Evolutionary conservation across 2,113 vertebrate species (phyloP).

Genomic region (Podilymbus podiceps): DNA sequence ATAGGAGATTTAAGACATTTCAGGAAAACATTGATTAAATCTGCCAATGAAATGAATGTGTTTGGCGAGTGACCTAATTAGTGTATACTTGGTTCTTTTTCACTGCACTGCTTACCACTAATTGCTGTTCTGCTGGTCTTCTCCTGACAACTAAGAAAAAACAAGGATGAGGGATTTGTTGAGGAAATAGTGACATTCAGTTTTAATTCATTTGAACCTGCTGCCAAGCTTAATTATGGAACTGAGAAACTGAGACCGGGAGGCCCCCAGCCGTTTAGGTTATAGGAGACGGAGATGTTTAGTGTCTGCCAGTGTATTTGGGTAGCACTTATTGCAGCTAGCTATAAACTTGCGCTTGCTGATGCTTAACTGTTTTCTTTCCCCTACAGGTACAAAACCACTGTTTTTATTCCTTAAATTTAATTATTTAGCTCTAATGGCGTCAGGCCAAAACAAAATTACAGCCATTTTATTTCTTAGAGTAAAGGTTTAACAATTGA

Average conservation of each 20-base stretch:
- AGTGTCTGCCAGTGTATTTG: constrained; percentile 21
- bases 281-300: constrained; percentile 4
- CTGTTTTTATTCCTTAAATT: not conserved
- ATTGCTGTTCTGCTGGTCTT: constrained; percentile 75
- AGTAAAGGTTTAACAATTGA: constrained; percentile 5
- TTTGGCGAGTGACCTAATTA: constrained; percentile 80
- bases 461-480: constrained; percentile 16
- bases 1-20: constrained; percentile 69
- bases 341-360: constrained; percentile 31
- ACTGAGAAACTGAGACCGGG: constrained; percentile 44
- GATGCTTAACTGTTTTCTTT: constrained; percentile 37
- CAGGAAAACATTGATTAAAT: constrained; percentile 77
- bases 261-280: constrained; percentile 55
- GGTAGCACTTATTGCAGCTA: constrained; percentile 13
- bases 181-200: constrained; percentile 74
- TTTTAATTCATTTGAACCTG: constrained; percentile 76
- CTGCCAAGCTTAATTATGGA: constrained; percentile 73
- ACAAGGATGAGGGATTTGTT: constrained; percentile 72
- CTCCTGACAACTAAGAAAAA: constrained; percentile 72
- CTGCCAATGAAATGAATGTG: constrained; percentile 70
- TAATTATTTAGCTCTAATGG: constrained; percentile 48
- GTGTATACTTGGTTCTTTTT: constrained; percentile 70
- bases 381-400: not conserved
- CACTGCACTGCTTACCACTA: constrained; percentile 71
- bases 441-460: constrained; percentile 49